Conservation (phyloP, 2,888 invertebrate genomes). For the Zhengitettix transpicula region DNA sequence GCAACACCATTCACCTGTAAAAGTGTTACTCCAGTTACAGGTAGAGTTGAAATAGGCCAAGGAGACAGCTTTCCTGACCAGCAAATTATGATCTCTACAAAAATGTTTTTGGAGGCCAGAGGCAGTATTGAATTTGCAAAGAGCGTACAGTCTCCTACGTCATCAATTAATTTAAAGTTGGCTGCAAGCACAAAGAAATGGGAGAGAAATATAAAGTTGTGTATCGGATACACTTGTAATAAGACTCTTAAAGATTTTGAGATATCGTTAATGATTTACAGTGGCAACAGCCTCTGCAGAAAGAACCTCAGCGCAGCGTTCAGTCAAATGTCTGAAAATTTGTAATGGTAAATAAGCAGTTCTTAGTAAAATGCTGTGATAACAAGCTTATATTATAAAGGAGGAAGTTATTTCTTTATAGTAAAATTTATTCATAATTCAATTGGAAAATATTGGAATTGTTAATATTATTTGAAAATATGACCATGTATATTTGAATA, state of each 20-base stretch:
- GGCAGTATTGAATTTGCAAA: background rate
- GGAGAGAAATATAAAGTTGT: conserved; percentile 1
- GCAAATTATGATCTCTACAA: background rate
- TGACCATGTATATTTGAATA: no score
- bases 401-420: no score
- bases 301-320: conserved; percentile 3
- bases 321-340: background rate
- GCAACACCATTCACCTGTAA: background rate
- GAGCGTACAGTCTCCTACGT: background rate
- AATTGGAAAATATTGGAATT: no score
- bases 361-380: no score
- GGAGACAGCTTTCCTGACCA: background rate
- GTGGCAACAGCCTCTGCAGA: conserved; percentile 6
- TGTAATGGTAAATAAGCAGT: no score
- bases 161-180: conserved; percentile 1
- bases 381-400: no score
- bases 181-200: conserved; percentile 3
- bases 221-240: background rate
- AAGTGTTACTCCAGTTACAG: background rate
- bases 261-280: conserved; percentile 5
- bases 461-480: no score
- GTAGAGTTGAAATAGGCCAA: background rate
- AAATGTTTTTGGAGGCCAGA: background rate
- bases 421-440: no score
- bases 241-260: background rate